phyloP scores from a whole-genome alignment of 2,888 invertebrate genomes.

The Clostera curtula region DNA sequence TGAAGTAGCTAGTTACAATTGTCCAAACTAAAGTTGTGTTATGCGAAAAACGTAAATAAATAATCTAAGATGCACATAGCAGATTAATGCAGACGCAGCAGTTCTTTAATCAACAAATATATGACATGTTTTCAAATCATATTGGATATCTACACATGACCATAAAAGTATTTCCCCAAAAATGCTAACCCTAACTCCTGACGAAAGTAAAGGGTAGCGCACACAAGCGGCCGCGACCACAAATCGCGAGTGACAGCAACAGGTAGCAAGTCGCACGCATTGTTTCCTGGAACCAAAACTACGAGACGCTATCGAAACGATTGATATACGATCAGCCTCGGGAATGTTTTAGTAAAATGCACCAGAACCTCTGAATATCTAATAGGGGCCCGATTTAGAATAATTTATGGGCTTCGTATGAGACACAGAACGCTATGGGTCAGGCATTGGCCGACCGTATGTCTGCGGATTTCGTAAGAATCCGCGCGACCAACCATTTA shows the following conservation, averaged over 20 bases:
- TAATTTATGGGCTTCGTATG: constrained; percentile 60
- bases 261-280: constrained; percentile 64
- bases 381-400: constrained; percentile 68
- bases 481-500: constrained; percentile 36
- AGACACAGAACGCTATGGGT: constrained; percentile 68
- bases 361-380: constrained; percentile 70
- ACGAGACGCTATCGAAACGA: constrained; percentile 59
- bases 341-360: constrained; percentile 64
- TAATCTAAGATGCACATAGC: too few species aligned
- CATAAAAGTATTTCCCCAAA: too few species aligned
- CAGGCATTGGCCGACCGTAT: constrained; percentile 31
- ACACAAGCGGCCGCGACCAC: constrained; percentile 39
- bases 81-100: too few species aligned
- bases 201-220: constrained; percentile 35
- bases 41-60: too few species aligned
- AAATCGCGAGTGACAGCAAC: constrained; percentile 50
- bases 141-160: too few species aligned
- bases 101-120: too few species aligned
- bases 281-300: constrained; percentile 63
- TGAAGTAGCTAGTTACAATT: too few species aligned
- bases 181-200: constrained; percentile 25
- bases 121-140: too few species aligned
- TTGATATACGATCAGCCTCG: constrained; percentile 65
- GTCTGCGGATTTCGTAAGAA: constrained; percentile 43
- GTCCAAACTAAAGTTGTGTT: too few species aligned